These are phyloP conservation scores for Sebastes baramenuke DNA, from an alignment of 2,797 vertebrate genomes.

Conservation along the genomic window DNA sequence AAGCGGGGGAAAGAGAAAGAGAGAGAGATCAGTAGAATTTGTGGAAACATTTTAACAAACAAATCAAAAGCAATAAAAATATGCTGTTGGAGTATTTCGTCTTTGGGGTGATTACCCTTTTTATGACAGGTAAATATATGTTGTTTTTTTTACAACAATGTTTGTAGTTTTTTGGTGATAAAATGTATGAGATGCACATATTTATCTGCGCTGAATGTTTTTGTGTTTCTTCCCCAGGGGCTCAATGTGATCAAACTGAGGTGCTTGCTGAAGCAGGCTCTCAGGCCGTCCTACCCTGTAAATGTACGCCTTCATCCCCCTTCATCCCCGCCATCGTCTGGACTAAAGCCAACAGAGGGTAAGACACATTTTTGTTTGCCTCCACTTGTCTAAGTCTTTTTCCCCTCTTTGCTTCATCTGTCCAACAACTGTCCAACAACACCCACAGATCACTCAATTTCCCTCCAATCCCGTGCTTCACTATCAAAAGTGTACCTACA, in stretches of 20 bases:
- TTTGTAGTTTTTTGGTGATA: neutral
- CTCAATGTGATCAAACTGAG: slow-evolving; percentile 33
- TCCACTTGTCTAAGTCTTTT: neutral
- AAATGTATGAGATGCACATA: neutral
- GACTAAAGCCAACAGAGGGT: slow-evolving; percentile 56
- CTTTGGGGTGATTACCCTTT: slow-evolving; percentile 42
- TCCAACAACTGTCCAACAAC: neutral
- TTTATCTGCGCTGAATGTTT: neutral
- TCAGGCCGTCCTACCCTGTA: slow-evolving; percentile 67
- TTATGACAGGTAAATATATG: slow-evolving; percentile 65
- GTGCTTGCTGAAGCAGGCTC: slow-evolving; percentile 64
- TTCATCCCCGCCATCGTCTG: slow-evolving; percentile 42
- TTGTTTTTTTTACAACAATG: neutral
- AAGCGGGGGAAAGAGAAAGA: neutral
- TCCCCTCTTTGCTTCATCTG: neutral
- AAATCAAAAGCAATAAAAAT: neutral
- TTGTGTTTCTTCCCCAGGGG: slow-evolving; percentile 43
- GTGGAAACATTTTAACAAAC: neutral
- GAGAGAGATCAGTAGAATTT: neutral
- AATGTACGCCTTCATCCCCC: accelerated
- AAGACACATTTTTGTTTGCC: slow-evolving; percentile 2
- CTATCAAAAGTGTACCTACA: neutral
- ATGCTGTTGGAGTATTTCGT: slow-evolving; percentile 48
- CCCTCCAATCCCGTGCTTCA: neutral
- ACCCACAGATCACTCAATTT: neutral